phyloP scores from a whole-genome alignment of 2,888 invertebrate species.

The Anorthoa munda region DNA sequence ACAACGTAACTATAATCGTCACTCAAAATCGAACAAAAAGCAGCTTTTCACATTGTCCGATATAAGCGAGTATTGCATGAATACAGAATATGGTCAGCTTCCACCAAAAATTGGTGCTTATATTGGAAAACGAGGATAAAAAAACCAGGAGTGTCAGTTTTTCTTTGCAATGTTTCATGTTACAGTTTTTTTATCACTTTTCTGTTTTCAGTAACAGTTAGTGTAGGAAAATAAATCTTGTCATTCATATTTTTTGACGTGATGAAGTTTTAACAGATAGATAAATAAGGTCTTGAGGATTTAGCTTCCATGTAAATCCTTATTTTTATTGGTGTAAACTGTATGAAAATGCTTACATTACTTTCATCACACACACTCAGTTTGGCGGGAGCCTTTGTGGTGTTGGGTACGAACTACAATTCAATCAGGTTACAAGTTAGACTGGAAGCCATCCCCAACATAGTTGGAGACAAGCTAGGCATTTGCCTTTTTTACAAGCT shows the following conservation, averaged over 20 bases:
- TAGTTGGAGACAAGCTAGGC: no score
- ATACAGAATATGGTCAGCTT: constrained; percentile 4
- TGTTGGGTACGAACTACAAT: no score
- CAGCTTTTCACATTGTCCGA: neutral
- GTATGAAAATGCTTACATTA: no score
- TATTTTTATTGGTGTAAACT: no score
- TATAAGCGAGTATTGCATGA: constrained; percentile 6
- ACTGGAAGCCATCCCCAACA: no score
- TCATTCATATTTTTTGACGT: no score
- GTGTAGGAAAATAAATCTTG: neutral
- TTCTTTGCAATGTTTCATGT: neutral
- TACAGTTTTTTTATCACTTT: neutral
- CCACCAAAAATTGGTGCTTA: neutral
- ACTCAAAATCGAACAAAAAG: constrained; percentile 7
- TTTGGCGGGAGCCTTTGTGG: no score
- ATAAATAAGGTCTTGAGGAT: no score
- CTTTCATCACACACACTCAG: no score
- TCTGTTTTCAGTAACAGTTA: neutral
- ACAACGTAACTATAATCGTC: neutral
- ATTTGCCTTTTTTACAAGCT: no score
- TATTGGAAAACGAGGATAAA: neutral
- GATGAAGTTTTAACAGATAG: neutral
- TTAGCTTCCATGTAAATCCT: no score
- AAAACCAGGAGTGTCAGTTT: neutral
- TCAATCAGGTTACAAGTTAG: no score